A percentile compares a stretch with the other conserved stretches of the same genome.
phyloP scores from a whole-genome alignment of 2,888 invertebrate species.

The Apodemia duryi region DNA sequence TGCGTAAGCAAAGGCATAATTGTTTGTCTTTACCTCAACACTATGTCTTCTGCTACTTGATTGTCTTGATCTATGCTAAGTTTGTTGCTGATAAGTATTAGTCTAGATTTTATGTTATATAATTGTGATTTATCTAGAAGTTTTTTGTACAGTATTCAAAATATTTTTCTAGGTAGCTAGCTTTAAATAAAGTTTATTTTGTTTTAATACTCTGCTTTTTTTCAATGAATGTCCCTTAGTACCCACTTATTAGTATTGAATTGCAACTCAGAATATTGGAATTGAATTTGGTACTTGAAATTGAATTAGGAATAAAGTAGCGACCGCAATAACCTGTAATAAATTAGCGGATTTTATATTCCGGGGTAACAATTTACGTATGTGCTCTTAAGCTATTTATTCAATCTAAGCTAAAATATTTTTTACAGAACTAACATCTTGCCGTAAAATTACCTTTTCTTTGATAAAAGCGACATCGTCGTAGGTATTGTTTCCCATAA shows the following conservation, averaged over 20 bases:
- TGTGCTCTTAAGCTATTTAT: constrained; percentile 9
- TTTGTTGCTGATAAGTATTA: constrained; percentile 20
- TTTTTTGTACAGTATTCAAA: constrained; percentile 17
- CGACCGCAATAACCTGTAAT: constrained; percentile 17
- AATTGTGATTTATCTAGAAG: constrained; percentile 18
- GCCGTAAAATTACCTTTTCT: no score
- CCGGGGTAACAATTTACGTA: constrained; percentile 15
- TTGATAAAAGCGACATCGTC: no score
- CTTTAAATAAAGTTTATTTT: constrained; percentile 19
- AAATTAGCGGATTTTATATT: constrained; percentile 18
- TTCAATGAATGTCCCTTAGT: constrained; percentile 16
- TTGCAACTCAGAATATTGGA: constrained; percentile 17
- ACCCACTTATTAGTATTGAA: constrained; percentile 16
- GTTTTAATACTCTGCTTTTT: constrained; percentile 17
- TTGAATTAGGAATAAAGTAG: constrained; percentile 15
- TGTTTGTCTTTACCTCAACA: constrained; percentile 21
- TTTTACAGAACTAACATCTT: no score
- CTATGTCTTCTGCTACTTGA: no score
- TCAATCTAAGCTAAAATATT: no score
- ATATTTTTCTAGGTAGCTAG: constrained; percentile 18
- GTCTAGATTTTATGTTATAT: constrained; percentile 18
- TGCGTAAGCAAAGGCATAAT: constrained; percentile 6
- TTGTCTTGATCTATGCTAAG: constrained; percentile 8
- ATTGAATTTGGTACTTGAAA: background rate
- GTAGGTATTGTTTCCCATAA: no score